Evolutionary conservation across 2,113 vertebrate species (phyloP), one percentile per base, ranked within the genome.

Genomic region (Felis chaus): DNA sequence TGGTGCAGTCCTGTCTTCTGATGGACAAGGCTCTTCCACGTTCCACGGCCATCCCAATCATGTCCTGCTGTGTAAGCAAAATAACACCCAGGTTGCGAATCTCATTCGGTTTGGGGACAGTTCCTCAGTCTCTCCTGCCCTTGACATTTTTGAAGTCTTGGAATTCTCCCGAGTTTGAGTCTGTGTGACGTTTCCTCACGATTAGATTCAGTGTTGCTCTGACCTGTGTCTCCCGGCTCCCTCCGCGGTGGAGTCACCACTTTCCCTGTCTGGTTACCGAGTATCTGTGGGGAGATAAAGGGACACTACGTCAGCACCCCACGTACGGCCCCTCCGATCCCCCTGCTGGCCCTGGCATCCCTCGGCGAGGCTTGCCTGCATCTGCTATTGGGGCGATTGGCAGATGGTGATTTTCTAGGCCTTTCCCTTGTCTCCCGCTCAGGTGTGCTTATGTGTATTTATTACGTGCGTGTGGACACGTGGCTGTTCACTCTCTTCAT

Each of bases 71-170:
- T 14, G 3, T 73, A 21, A 33, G 55, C 23, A 23, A 18, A 27
- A 21, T 6, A 1, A 1, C 8, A 4, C 57, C 76, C 29, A 1
- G 19, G 25, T 2, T 74, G 3, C 4, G 33, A 7, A 1, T 12
- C 53, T 55, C 11, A 7, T 15, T 18, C 19, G 11, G 50, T 50
- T 39, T 19, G 45, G 76, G 23, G 18, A 31, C 21, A 5, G 21
- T 29, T 10, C 33, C 66, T 48, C 55, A 27, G 27, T 48, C 31
- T 41, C 41, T 48, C 31, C 33, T 14, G 39, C 45, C 80, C 80
- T 36, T 48, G 31, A 39, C 57, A 2, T 7, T 7, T 50, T 7
- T 31, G 33, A 65, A 11, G 81, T 39, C 14, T 2, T 16, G 16
- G 33, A 7, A 4, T 2, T 3, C 8, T 23, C 41, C 69, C 12